Percentiles rank a stretch among this genome's conserved stretches.
Evolutionary conservation across 2,797 vertebrate genomes (phyloP).

Genomic region (Fringilla coelebs): DNA sequence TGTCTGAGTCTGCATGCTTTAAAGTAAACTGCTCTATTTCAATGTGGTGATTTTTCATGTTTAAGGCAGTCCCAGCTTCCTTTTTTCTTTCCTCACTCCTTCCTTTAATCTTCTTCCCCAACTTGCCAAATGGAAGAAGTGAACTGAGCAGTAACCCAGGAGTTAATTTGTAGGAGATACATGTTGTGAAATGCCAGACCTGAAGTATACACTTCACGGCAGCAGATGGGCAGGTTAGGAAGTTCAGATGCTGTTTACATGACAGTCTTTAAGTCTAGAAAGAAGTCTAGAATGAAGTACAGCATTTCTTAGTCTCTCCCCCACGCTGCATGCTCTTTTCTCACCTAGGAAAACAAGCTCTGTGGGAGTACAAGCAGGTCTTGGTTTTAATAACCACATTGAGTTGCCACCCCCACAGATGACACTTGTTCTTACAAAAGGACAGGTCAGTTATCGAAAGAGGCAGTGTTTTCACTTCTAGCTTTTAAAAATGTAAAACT

Average conservation of each 20-base stretch:
- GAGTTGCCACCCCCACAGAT: neutral
- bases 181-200: neutral
- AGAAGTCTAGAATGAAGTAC: neutral
- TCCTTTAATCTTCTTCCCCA: neutral
- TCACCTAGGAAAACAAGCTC: neutral
- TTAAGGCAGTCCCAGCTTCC: neutral
- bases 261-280: neutral
- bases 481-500: neutral
- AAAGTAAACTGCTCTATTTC: neutral
- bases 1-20: neutral
- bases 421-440: neutral
- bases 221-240: neutral
- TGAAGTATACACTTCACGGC: neutral
- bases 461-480: neutral
- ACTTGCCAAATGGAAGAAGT: neutral
- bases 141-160: neutral
- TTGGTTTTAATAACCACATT: neutral
- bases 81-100: neutral
- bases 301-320: neutral
- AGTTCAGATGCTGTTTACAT: neutral
- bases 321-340: neutral
- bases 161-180: neutral
- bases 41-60: neutral
- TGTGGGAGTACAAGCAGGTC: neutral
- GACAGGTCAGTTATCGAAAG: neutral